These are phyloP conservation scores for Bombus turneri DNA, from an alignment of 1,140 invertebrate species.

Conservation along the genomic window DNA sequence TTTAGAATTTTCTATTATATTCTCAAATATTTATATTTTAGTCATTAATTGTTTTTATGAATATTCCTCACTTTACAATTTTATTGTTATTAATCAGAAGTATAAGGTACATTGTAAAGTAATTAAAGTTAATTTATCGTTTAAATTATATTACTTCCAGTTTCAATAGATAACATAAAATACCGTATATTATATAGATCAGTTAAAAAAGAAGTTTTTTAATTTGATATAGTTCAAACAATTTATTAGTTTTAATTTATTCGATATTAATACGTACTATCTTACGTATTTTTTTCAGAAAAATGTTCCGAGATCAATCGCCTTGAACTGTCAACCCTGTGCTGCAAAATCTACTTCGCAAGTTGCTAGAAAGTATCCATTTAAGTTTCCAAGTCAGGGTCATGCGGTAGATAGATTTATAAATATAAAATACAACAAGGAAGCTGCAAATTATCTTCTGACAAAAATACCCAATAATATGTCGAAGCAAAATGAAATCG, in stretches of 20 bases:
- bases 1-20: too few relatives aligned
- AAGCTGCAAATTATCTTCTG: conserved; percentile 56
- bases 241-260: background rate
- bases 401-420: conserved; percentile 69
- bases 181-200: too few relatives aligned
- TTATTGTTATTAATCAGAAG: background rate
- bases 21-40: too few relatives aligned
- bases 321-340: rapidly evolving
- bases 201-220: background rate
- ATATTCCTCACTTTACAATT: background rate
- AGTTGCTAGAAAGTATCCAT: background rate
- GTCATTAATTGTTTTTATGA: background rate
- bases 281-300: background rate
- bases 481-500: conserved; percentile 32
- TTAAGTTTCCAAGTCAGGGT: background rate
- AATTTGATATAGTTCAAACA: background rate
- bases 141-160: too few relatives aligned
- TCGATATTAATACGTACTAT: background rate
- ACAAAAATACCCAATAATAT: background rate
- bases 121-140: too few relatives aligned
- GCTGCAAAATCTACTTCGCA: rapidly evolving
- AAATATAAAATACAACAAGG: conserved; percentile 49
- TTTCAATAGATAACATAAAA: too few relatives aligned
- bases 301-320: rapidly evolving
- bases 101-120: too few relatives aligned